A percentile compares a stretch with the other conserved stretches of the same genome.
Conservation (phyloP, 2,888 invertebrate genomes). For the Formica aserva region DNA sequence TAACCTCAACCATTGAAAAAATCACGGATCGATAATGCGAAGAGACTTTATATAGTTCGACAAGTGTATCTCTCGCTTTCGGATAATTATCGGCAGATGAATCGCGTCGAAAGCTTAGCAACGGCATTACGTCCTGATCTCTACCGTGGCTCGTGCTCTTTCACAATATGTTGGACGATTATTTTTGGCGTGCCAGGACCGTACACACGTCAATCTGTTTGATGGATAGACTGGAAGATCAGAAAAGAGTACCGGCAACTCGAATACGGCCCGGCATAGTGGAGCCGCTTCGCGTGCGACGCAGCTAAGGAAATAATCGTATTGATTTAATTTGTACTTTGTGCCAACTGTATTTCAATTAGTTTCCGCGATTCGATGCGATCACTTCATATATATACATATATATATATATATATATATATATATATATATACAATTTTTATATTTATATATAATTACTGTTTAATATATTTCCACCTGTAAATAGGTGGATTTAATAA, state of each 20-base stretch:
- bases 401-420: too few relatives aligned
- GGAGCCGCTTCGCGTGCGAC: constrained; percentile 15
- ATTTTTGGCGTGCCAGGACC: constrained; percentile 54
- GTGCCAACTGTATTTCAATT: neutral
- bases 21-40: neutral
- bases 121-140: constrained; percentile 13
- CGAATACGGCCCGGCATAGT: neutral
- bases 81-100: constrained; percentile 39
- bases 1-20: neutral
- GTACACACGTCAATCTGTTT: constrained; percentile 62
- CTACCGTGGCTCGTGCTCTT: constrained; percentile 38
- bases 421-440: too few relatives aligned
- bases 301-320: constrained; percentile 29
- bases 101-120: constrained; percentile 9
- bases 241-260: constrained; percentile 38
- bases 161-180: constrained; percentile 52
- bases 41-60: neutral
- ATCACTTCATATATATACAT: neutral
- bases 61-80: constrained; percentile 5
- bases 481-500: neutral
- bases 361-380: neutral
- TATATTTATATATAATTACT: neutral
- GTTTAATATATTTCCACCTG: neutral
- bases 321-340: constrained; percentile 7
- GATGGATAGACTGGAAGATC: constrained; percentile 60